Conservation (phyloP, 2,113 vertebrate genomes). For the Acanthisitta chloris region DNA sequence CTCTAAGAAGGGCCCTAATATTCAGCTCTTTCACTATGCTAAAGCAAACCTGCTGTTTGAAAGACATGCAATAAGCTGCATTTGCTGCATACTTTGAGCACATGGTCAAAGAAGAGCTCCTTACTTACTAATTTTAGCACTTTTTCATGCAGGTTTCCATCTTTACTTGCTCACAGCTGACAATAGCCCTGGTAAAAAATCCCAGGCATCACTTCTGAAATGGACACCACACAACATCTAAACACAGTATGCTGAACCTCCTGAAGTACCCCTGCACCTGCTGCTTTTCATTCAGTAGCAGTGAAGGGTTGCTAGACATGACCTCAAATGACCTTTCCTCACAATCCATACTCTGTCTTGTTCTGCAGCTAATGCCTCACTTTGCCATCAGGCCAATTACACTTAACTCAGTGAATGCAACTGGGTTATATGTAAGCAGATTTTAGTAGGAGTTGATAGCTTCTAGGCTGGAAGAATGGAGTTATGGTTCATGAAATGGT, state of each 20-base stretch:
- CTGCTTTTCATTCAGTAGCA: not conserved
- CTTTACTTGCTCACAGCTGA: not conserved
- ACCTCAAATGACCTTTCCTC: not conserved
- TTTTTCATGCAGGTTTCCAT: not conserved
- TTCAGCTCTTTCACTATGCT: not conserved
- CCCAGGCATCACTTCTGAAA: not conserved
- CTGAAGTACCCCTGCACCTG: not conserved
- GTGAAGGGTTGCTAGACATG: not conserved
- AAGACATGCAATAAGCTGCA: not conserved
- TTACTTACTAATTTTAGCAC: not conserved
- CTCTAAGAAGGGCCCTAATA: not conserved
- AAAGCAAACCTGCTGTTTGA: not conserved
- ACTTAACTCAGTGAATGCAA: not conserved
- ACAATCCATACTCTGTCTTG: not conserved
- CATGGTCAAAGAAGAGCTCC: not conserved
- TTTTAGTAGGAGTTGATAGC: not conserved
- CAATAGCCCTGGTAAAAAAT: not conserved
- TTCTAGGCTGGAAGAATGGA: not conserved
- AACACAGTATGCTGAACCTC: not conserved
- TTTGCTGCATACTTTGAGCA: not conserved
- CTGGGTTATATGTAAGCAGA: not conserved
- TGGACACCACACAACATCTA: not conserved
- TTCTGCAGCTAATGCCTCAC: not conserved
- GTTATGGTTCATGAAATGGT: not conserved
- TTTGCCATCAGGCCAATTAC: not conserved